Evolutionary conservation across 1,140 invertebrate genomes (phyloP).

Genomic region (Aricia agestis): DNA sequence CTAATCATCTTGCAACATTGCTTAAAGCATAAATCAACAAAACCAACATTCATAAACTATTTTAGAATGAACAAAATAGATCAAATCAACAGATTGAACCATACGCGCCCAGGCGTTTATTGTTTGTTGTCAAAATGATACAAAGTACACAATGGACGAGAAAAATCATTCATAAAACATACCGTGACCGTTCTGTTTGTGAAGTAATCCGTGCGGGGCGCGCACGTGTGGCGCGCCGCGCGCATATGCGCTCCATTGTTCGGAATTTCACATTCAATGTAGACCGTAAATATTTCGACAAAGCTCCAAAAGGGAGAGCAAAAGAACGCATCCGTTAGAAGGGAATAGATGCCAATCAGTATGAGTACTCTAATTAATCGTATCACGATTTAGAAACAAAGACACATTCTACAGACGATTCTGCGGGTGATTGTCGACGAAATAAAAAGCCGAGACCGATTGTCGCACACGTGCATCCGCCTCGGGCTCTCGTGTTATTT

Average conservation of each 20-base stretch:
- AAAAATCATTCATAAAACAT: conserved; percentile 30
- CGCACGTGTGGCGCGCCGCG: conserved; percentile 53
- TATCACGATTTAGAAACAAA: conserved; percentile 36
- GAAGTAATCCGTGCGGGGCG: conserved; percentile 42
- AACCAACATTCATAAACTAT: not conserved
- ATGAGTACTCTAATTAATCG: conserved; percentile 18
- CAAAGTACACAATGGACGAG: conserved; percentile 19
- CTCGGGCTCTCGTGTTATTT: conserved; percentile 62
- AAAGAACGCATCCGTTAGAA: conserved; percentile 56
- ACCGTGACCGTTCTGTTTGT: conserved; percentile 55
- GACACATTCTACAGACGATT: conserved; percentile 25
- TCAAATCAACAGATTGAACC: conserved; percentile 6
- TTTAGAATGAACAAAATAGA: not conserved
- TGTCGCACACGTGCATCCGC: conserved; percentile 70
- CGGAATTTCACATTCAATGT: conserved; percentile 70
- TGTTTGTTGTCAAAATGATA: conserved; percentile 19
- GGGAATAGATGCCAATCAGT: conserved; percentile 33
- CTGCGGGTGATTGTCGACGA: conserved; percentile 36
- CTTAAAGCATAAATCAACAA: not conserved
- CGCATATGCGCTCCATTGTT: conserved; percentile 64
- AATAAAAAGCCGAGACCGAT: conserved; percentile 52
- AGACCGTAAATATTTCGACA: conserved; percentile 73
- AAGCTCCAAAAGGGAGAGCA: conserved; percentile 65
- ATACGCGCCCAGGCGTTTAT: conserved; percentile 13
- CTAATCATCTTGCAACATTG: not conserved